A percentile compares a stretch with the other conserved stretches of the same genome.
Conservation (phyloP, 2,797 vertebrate genomes). For the Thaleichthys pacificus region DNA sequence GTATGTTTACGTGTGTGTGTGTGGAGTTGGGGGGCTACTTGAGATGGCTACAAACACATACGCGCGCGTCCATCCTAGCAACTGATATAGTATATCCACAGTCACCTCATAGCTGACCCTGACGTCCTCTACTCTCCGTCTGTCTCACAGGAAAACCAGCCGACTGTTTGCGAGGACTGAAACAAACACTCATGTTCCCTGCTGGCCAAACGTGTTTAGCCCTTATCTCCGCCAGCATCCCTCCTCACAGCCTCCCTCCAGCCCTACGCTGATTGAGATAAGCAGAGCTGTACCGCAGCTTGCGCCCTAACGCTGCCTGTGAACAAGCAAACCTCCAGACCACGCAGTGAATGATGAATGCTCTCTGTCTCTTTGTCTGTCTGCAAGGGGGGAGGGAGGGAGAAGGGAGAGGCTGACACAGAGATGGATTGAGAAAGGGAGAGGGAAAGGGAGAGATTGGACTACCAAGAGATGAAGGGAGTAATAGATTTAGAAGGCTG, state of each 20-base stretch:
- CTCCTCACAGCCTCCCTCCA: constrained; percentile 46
- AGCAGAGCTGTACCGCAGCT: constrained; percentile 63
- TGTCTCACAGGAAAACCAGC: not conserved
- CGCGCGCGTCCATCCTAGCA: no score
- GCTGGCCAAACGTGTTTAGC: constrained; percentile 83
- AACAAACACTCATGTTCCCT: constrained; percentile 78
- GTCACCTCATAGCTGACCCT: constrained; percentile 7
- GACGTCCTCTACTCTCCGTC: constrained; percentile 24
- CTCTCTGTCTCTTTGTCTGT: constrained; percentile 59
- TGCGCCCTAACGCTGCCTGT: constrained; percentile 76
- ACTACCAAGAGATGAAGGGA: constrained; percentile 41
- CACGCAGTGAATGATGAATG: constrained; percentile 71
- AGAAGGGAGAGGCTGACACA: constrained; percentile 1
- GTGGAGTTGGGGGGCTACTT: constrained; percentile 3
- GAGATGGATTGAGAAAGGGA: not conserved
- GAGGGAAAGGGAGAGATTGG: constrained; percentile 16
- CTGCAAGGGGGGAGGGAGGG: not conserved
- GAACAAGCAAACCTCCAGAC: constrained; percentile 70
- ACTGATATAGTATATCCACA: constrained; percentile 42
- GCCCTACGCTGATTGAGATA: constrained; percentile 55
- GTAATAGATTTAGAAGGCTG: constrained; percentile 11
- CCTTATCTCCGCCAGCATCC: constrained; percentile 77
- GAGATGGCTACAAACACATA: not conserved
- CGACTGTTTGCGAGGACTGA: constrained; percentile 66
- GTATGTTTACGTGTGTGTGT: constrained; percentile 4